Evolutionary conservation across 2,113 vertebrate genomes (phyloP), one percentile per base, ranked within the genome.

Genomic region (Corythaixoides concolor): DNA sequence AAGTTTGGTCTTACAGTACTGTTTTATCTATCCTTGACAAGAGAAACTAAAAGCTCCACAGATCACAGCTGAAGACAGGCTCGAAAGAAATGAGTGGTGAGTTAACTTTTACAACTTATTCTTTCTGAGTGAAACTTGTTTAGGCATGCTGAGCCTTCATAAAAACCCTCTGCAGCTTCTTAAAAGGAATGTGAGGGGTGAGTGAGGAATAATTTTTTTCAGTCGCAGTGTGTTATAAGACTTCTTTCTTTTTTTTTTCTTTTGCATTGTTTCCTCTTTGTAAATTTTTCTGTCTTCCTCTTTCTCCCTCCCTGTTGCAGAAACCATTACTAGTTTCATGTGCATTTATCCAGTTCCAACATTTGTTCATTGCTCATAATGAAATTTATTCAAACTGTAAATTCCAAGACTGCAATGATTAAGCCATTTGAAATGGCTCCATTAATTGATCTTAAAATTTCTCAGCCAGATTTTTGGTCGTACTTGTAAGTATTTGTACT

Each of bases 61-160:
- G 94, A 96, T 94, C 89, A 93, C 95, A 97, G 83, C 95, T 95
- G 96, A 95, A 96, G 96, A 97, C 96, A 97, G 81, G 66, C 89
- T 89, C 81, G 88, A 78, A 96, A 93, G 87, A 90, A 96, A 92
- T 76, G 74, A 95, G 87, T 91, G 69, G 87, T 72, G 87, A 89
- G 89, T 96, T 91, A 91, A 91, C 93, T 96, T 96, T 96, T 96
- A 97, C 94, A 93, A 92, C 94, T 96, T 97, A 97, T 95, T 97
- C 95, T 96, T 97, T 96, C 77, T 79, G 74, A 91, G 94, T 95
- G 91, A 95, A 95, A 95, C 95, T 97, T 96, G 93, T 96, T 96
- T 95, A 97, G 91, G 68, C 95, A 87, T 97, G 95, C 95, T 94
- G 94, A 49, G 96, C 87, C 81, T 91, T 95, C 94, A 93, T 95